Evolutionary conservation across 1,140 invertebrate species (phyloP), one percentile per base, ranked within the genome.

Genomic region (Leptinotarsa lineolata): DNA sequence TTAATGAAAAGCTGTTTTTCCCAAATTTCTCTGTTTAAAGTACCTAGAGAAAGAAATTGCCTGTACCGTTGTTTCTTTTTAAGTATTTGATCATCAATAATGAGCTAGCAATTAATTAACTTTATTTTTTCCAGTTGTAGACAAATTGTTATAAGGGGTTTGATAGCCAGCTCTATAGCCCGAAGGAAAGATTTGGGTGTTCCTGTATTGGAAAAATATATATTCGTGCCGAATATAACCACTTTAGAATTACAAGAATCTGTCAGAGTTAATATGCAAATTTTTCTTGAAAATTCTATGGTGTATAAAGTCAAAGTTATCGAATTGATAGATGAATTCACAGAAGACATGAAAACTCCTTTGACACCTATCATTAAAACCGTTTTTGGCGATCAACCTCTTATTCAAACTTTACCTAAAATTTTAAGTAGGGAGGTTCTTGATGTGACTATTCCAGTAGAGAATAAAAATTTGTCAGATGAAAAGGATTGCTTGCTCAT

Each of bases 61-160:
- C 8, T 39, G 2, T 39, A 11, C 30, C 30, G 8, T 39, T 39
- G 30, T 3, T 39, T 39, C 30, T 8, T 39, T 2, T 39, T 11
- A 2, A 39, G 8, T 39, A 8, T 39, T 39, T 11, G 30, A 11
- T 39, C 11, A 39, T 11, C 8, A 39, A 39, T 11, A 39, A 39
- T 39, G 30, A 39, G 30, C 8, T 39, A 11, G 30, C 30, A 39
- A 39, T 8, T 39, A 11, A 39, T 11, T 39, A 8, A 39, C 30
- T 39, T 8, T 2, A 11, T 39, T 39, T 54, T 46, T 76, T 89
- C 88, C 74, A 87, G 90, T 72, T 89, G 91, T 69, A 95, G 94
- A 46, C 94, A 94, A 67, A 91, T 97, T 16, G 93, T 95, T 85
- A 89, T 97, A 30, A 88, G 90, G 72, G 95, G 94, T 60, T 84